A percentile compares a stretch with the other conserved stretches of the same genome.
These are phyloP conservation scores for Rugalucina vietnamica DNA, from an alignment of 2,888 invertebrate species.

Conservation along the genomic window DNA sequence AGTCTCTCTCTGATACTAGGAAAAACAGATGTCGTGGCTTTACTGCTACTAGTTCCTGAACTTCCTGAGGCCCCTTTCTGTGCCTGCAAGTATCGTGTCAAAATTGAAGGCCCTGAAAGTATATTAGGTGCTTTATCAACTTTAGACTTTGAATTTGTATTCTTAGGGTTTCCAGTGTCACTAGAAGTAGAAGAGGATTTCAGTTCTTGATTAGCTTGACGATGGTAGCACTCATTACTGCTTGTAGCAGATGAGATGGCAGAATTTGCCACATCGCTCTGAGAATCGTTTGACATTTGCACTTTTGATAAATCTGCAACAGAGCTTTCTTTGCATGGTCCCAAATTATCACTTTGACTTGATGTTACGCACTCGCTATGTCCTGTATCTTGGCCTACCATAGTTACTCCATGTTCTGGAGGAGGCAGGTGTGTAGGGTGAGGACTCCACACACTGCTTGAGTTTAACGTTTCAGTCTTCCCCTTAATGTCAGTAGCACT, in stretches of 20 bases:
- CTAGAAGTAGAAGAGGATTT: no score
- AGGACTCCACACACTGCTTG: neutral
- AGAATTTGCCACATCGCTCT: no score
- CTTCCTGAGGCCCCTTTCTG: neutral
- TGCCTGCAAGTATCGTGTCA: neutral
- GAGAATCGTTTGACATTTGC: no score
- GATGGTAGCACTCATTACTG: neutral
- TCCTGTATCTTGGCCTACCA: neutral
- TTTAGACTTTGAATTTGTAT: no score
- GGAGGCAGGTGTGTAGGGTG: neutral
- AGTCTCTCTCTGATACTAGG: slow-evolving; percentile 52
- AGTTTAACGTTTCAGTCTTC: neutral
- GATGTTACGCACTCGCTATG: neutral
- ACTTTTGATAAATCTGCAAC: no score
- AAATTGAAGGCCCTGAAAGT: neutral
- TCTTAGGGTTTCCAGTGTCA: no score
- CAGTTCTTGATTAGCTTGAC: neutral
- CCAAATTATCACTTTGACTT: neutral
- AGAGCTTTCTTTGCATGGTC: neutral
- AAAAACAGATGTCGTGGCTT: slow-evolving; percentile 6
- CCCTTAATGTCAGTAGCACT: no score
- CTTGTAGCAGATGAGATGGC: no score
- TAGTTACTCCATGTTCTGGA: neutral
- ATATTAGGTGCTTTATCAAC: no score
- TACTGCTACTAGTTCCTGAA: neutral